Percentiles rank a stretch among this genome's conserved stretches.
Evolutionary conservation across 2,888 invertebrate species (phyloP).

Genomic region (Aproaerema taeniolella): DNA sequence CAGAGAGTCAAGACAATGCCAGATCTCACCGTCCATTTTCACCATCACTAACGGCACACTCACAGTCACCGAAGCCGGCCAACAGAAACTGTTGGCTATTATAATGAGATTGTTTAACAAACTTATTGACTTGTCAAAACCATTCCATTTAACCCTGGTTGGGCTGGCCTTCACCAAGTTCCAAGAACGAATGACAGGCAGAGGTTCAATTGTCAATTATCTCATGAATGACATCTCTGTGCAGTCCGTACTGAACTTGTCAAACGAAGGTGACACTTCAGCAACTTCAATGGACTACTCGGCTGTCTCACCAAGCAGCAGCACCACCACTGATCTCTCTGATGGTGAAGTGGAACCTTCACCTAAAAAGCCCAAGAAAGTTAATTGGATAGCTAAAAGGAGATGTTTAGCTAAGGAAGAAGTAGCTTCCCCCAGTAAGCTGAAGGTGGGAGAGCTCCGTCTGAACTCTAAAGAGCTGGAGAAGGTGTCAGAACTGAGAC

Average conservation of each 20-base stretch:
- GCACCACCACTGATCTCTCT: conserved; percentile 77
- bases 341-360: conserved; percentile 85
- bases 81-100: conserved; percentile 81
- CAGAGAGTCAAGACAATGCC: conserved; percentile 86
- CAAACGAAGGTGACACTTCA: conserved; percentile 73
- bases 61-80: conserved; percentile 70
- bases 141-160: conserved; percentile 87
- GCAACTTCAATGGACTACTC: conserved; percentile 67
- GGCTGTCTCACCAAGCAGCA: conserved; percentile 66
- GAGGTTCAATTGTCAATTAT: conserved; percentile 85
- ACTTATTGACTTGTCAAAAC: conserved; percentile 82
- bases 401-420: conserved; percentile 66
- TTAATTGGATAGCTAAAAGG: conserved; percentile 69
- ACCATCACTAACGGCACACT: conserved; percentile 64
- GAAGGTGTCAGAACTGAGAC: conserved; percentile 66
- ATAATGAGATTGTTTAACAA: conserved; percentile 87
- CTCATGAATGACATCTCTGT: conserved; percentile 87
- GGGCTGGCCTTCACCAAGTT: conserved; percentile 91
- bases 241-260: conserved; percentile 84
- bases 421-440: conserved; percentile 82
- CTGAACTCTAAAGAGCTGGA: conserved; percentile 81
- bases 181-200: conserved; percentile 82
- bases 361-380: conserved; percentile 83
- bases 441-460: conserved; percentile 81
- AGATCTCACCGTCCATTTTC: conserved; percentile 82